Base-by-base conservation (phyloP, 2,797 vertebrate genomes). In the Limnodromus scolopaceus region DNA sequence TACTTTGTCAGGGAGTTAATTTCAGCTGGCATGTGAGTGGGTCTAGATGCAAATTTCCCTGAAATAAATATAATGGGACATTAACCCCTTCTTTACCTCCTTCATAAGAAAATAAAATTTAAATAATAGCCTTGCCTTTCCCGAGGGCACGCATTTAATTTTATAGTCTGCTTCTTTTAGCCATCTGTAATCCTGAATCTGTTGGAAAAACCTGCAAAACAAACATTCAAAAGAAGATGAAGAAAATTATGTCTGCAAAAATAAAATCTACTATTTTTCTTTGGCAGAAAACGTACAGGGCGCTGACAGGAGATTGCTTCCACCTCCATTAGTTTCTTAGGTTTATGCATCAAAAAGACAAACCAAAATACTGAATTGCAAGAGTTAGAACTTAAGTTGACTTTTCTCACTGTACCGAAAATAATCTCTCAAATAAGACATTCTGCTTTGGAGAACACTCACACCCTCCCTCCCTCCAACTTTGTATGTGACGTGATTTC, bases 121-220 rank as follows among this genome's bases (percentile, higher is more conserved):
- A 79, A 88, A 63, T 34, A 89, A 82, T 6, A 94, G n/a, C 23
- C 84, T 80, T 93, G 75, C 55, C 70, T 87, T 93, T 96, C 94
- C 96, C 93, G 84, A 98, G 71, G 34, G 75, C 72, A 81, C 25
- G 55, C 9, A 16, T 80, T 88, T 96, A 63, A 66, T 71, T 94
- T 86, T 92, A 55, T 41, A 87, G 83, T 60, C 95, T 81, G 55
- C 70, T 95, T 93, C 89, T 89, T 93, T 89, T 39, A 92, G 76
- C 54, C 83, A 89, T 32, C 74, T 78, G 53, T 57, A 94, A 94
- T 43, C 68, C 55, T 84, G 83, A 95, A 75, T 76, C 51, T 90
- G 46, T 89, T 69, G 49, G 64, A 60, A 96, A 68, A 93, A 84
- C 70, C 85, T 92, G 23, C 24, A 93, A 92, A 96, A 96, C 83